Percentiles rank a stretch among this genome's conserved stretches.
These are phyloP conservation scores for Dolichallabes microphthalmus DNA, from an alignment of 2,113 vertebrate species.

Conservation along the genomic window DNA sequence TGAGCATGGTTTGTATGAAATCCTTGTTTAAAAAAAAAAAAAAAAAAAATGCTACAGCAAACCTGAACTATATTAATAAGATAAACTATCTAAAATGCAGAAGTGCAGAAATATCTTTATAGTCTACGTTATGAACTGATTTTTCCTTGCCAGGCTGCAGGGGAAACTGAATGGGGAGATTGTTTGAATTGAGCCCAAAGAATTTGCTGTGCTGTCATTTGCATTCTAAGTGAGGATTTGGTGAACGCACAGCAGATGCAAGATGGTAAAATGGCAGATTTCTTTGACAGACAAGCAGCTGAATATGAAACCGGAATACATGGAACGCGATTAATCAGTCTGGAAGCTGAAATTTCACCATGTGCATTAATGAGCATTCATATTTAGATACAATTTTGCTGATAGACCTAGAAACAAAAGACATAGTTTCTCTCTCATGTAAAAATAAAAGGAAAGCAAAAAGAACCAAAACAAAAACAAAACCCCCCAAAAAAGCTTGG, in stretches of 20 bases:
- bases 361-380: not conserved
- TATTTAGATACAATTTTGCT: constrained; percentile 8
- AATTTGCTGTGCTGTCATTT: constrained; percentile 52
- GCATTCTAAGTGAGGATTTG: constrained; percentile 54
- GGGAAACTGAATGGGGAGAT: constrained; percentile 45
- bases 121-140: constrained; percentile 39
- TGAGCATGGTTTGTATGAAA: constrained; percentile 1
- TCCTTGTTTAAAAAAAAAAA: not conserved
- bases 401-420: constrained; percentile 9
- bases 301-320: constrained; percentile 39
- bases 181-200: constrained; percentile 52
- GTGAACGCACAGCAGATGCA: constrained; percentile 50
- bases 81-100: not conserved
- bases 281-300: constrained; percentile 37
- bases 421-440: constrained; percentile 1
- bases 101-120: constrained; percentile 43
- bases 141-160: constrained; percentile 36
- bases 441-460: not conserved
- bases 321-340: constrained; percentile 14
- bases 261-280: constrained; percentile 50
- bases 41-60: not conserved
- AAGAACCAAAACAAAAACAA: not conserved
- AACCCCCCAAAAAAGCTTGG: not conserved
- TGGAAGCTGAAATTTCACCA: constrained; percentile 4
- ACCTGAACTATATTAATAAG: constrained; percentile 35